Base-by-base conservation (phyloP, 1,140 invertebrate species). In the Eriosoma lanigerum region DNA sequence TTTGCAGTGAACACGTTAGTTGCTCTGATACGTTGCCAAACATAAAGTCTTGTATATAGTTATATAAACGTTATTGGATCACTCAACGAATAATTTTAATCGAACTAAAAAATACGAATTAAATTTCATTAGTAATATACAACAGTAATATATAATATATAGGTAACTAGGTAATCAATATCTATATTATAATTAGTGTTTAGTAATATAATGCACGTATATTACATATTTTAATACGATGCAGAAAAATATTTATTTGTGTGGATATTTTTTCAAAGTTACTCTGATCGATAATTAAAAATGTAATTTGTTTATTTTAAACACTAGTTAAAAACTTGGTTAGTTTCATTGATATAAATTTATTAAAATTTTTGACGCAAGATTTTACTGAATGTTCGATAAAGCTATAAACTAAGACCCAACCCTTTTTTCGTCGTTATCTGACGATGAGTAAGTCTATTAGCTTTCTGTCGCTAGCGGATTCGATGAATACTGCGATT, bases 401-500 rank as follows among this genome's bases (percentile, higher is more conserved):
- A 44, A n/a, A 46, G 8, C 21, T 32, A 38, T 21, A 46, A 44
- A 21, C 64, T 66, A 1, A 5, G 19, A 19, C 19, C 17, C 4
- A n/a, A 70, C 46, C 66, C 66, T 50, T 70, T 50, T 70, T 70
- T 50, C 24, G 19, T 10, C 2, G 46, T 52, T 52, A 72, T 72
- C 48, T 19, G 26, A 29, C 26, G 68, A 50, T 72, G 68, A 72
- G 66, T 70, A 70, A 70, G 68, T 72, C 48, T 72, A 72, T 72
- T 72, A 72, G 68, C 68, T 72, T 72, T 72, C 24, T 29, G 17
- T 48, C 17, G 68, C 48, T 29, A 10, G 68, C 17, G 68, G 48
- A 72, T 72, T 38, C 68, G 68, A 72, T 72, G 68, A 72, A 72
- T 72, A n/a, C 75, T 1, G 75, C 75, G 75, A 78, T 78, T 46